Evolutionary conservation across 2,113 vertebrate genomes (phyloP).

Genomic region (Trichomycterus rosablanca): DNA sequence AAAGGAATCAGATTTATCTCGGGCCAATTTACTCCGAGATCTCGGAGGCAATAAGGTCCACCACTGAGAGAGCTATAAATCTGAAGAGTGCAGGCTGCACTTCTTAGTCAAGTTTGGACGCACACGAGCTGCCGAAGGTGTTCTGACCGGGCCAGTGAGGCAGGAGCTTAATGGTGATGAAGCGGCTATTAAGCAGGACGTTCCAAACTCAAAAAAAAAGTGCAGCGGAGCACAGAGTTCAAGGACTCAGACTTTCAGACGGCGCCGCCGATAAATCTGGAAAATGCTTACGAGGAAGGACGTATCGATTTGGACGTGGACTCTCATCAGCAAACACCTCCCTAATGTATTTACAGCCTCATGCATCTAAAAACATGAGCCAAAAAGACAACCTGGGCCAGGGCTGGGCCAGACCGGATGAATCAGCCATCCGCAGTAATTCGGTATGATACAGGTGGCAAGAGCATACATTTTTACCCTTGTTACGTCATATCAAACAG

Average conservation of each 20-base stretch:
- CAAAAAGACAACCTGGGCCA: too few relatives aligned
- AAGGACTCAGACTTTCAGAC: conserved; percentile 54
- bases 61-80: too few relatives aligned
- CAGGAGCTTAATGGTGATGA: background rate
- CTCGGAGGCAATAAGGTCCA: conserved; percentile 8
- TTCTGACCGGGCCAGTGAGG: conserved; percentile 32
- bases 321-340: conserved; percentile 51
- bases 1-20: conserved; percentile 28
- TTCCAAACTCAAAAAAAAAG: conserved; percentile 24
- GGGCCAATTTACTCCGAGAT: conserved; percentile 23
- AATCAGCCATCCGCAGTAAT: conserved; percentile 17
- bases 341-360: conserved; percentile 50
- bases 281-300: conserved; percentile 55
- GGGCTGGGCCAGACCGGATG: conserved; percentile 11
- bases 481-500: too few relatives aligned
- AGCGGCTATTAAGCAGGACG: conserved; percentile 21
- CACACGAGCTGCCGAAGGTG: too few relatives aligned
- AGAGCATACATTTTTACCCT: too few relatives aligned
- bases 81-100: too few relatives aligned
- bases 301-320: conserved; percentile 50
- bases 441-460: background rate
- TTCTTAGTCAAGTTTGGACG: too few relatives aligned
- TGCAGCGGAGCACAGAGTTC: conserved; percentile 42
- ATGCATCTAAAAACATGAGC: conserved; percentile 49
- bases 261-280: conserved; percentile 47